Conservation (phyloP, 2,113 vertebrate genomes). For the Lucifuga dentata region DNA sequence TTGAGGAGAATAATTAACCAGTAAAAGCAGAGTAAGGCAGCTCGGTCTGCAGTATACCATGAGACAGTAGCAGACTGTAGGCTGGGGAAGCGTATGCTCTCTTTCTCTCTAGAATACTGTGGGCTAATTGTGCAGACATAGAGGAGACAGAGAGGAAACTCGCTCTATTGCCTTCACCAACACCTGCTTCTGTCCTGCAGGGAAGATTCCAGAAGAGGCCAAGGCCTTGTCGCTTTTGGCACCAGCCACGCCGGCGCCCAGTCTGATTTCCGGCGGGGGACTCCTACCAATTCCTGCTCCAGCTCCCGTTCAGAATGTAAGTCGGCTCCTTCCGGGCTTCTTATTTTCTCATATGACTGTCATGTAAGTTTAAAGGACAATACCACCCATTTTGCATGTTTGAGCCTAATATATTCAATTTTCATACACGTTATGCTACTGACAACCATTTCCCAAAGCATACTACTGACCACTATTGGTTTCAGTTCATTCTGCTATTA, state of each 20-base stretch:
- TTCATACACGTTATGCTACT: too few relatives aligned
- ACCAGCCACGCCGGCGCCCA: slow-evolving; percentile 88
- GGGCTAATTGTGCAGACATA: slow-evolving; percentile 79
- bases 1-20: slow-evolving; percentile 43
- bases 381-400: too few relatives aligned
- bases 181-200: slow-evolving; percentile 87
- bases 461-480: too few relatives aligned
- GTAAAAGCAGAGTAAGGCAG: slow-evolving; percentile 61
- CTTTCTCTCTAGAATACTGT: slow-evolving; percentile 80
- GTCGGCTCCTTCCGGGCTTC: slow-evolving; percentile 17
- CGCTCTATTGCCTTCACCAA: slow-evolving; percentile 80
- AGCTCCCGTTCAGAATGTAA: slow-evolving; percentile 82
- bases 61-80: slow-evolving; percentile 70
- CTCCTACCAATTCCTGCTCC: slow-evolving; percentile 93
- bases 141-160: slow-evolving; percentile 67
- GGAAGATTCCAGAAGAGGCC: slow-evolving; percentile 98
- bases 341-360: slow-evolving; percentile 29
- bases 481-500: too few relatives aligned
- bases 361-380: too few relatives aligned
- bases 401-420: too few relatives aligned
- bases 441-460: too few relatives aligned
- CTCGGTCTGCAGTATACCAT: slow-evolving; percentile 63
- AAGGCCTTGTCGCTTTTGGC: slow-evolving; percentile 97
- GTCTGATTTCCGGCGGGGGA: slow-evolving; percentile 92
- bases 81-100: slow-evolving; percentile 74